These are phyloP conservation scores for Uloborus diversus DNA, from an alignment of 1,140 invertebrate species.

Conservation along the genomic window DNA sequence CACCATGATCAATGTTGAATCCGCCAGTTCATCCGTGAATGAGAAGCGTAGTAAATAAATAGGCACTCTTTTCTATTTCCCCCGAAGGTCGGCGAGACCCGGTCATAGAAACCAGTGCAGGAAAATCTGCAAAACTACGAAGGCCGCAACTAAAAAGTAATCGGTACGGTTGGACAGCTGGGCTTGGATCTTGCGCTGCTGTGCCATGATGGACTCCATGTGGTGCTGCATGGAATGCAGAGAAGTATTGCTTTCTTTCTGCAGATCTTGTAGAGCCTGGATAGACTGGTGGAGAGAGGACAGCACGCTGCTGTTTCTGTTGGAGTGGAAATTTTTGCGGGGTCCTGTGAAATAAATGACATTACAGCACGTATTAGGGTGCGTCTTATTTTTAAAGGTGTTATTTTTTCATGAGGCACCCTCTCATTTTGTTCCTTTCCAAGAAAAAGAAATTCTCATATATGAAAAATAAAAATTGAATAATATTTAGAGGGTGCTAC, in stretches of 20 bases:
- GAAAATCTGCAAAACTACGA: constrained; percentile 50
- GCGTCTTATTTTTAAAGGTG: too few relatives aligned
- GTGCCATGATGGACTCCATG: constrained; percentile 45
- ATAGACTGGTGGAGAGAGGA: constrained; percentile 39
- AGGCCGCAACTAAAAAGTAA: constrained; percentile 20
- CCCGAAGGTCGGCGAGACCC: background rate
- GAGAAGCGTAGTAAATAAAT: too few relatives aligned
- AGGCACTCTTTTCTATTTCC: constrained; percentile 36
- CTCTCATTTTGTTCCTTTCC: too few relatives aligned
- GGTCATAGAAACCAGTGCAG: constrained; percentile 53
- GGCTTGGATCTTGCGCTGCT: constrained; percentile 33
- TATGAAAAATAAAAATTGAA: too few relatives aligned
- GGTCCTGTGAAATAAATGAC: too few relatives aligned
- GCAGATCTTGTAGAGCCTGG: constrained; percentile 16
- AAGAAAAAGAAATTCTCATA: too few relatives aligned
- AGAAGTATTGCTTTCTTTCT: constrained; percentile 41
- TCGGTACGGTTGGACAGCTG: constrained; percentile 31
- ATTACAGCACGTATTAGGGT: too few relatives aligned
- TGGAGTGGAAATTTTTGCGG: constrained; percentile 23
- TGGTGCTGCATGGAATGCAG: constrained; percentile 32
- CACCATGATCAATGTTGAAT: background rate
- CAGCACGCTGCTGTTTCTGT: constrained; percentile 5
- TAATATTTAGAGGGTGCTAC: too few relatives aligned
- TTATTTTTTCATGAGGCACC: too few relatives aligned
- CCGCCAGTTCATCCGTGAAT: too few relatives aligned